phyloP scores from a whole-genome alignment of 2,888 invertebrate species.

The Calephelis perditalis region DNA sequence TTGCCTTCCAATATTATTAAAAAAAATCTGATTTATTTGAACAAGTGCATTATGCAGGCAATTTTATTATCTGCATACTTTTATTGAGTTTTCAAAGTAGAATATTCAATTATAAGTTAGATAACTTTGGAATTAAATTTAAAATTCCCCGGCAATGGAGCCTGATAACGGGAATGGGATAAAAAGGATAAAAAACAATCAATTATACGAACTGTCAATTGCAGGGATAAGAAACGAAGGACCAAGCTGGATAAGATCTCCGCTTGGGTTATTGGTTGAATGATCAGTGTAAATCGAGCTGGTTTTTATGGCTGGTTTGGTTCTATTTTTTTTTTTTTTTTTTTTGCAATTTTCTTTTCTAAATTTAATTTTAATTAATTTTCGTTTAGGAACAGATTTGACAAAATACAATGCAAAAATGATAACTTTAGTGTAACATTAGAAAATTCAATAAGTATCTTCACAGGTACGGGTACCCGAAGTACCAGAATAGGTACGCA shows the following conservation, averaged over 20 bases:
- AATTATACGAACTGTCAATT: slow-evolving; percentile 69
- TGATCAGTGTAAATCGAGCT: slow-evolving; percentile 1
- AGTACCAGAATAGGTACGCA: no score
- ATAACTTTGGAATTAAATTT: slow-evolving; percentile 35
- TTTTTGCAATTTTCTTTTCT: no score
- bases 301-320: not conserved
- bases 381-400: no score
- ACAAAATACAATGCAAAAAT: no score
- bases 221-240: slow-evolving; percentile 45
- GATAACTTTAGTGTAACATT: no score
- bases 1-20: no score
- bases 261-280: slow-evolving; percentile 19
- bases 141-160: slow-evolving; percentile 41
- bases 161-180: slow-evolving; percentile 26
- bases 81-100: not conserved
- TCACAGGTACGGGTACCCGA: no score
- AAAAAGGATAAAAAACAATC: slow-evolving; percentile 51
- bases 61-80: not conserved
- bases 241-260: slow-evolving; percentile 32
- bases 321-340: no score
- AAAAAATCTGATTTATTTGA: no score
- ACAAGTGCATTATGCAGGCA: no score
- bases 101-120: slow-evolving; percentile 13
- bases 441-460: no score
- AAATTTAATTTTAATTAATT: no score